These are phyloP conservation scores for Lagopus leucura DNA, from an alignment of 2,113 vertebrate genomes.

Conservation along the genomic window DNA sequence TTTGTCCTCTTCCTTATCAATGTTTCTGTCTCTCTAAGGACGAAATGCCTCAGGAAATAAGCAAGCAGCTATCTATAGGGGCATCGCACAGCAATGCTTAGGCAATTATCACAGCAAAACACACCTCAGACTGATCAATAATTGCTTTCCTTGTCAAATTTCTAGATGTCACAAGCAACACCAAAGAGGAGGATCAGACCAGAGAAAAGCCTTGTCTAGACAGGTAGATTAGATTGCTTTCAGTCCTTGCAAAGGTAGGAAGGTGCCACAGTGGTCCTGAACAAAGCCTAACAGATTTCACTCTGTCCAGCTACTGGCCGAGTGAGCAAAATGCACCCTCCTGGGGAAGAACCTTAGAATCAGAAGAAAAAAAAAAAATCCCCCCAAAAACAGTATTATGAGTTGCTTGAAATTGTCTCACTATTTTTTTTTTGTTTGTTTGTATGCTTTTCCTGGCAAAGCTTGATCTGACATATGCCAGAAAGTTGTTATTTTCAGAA, in stretches of 20 bases:
- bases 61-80: constrained; percentile 59
- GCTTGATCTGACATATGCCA: constrained; percentile 38
- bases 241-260: constrained; percentile 8
- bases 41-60: constrained; percentile 46
- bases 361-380: neutral
- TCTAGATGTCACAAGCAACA: constrained; percentile 54
- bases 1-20: constrained; percentile 67
- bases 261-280: neutral
- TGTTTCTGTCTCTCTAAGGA: constrained; percentile 35
- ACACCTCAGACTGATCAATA: constrained; percentile 68
- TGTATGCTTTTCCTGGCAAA: neutral
- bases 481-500: constrained; percentile 61
- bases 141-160: constrained; percentile 74
- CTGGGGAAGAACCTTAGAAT: neutral
- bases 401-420: neutral
- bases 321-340: neutral
- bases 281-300: neutral
- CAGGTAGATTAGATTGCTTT: constrained; percentile 70
- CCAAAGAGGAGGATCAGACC: constrained; percentile 55
- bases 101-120: constrained; percentile 68
- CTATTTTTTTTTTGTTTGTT: neutral
- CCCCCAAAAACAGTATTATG: neutral
- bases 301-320: neutral
- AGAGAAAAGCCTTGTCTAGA: constrained; percentile 65
- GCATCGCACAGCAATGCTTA: constrained; percentile 71